These are phyloP conservation scores for Seira musarum DNA, from an alignment of 2,888 invertebrate genomes.

Conservation along the genomic window DNA sequence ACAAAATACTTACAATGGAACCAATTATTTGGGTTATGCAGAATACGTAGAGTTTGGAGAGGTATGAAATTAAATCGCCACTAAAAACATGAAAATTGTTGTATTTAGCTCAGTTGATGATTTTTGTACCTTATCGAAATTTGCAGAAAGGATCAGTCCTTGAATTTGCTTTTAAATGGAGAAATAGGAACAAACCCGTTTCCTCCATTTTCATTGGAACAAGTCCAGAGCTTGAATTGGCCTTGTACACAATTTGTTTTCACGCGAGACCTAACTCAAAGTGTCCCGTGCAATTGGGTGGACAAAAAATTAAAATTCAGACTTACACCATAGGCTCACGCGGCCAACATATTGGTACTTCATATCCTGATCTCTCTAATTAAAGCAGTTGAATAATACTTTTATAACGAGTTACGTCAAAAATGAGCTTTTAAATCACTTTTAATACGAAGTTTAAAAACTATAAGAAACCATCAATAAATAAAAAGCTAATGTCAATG, in stretches of 20 bases:
- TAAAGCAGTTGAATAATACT: no score
- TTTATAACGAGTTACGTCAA: no score
- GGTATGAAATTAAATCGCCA: constrained; percentile 46
- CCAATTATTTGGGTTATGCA: constrained; percentile 86
- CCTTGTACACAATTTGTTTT: constrained; percentile 90
- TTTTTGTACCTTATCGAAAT: constrained; percentile 27
- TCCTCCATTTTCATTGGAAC: constrained; percentile 86
- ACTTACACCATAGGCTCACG: constrained; percentile 83
- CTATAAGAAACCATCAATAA: no score
- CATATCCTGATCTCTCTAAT: constrained; percentile 82
- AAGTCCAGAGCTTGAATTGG: constrained; percentile 92
- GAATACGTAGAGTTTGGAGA: constrained; percentile 77
- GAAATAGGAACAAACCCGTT: constrained; percentile 83
- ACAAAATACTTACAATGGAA: constrained; percentile 75
- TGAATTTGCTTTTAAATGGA: constrained; percentile 81
- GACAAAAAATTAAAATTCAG: constrained; percentile 81
- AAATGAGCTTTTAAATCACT: no score
- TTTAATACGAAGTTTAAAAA: no score
- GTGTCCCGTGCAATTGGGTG: constrained; percentile 83
- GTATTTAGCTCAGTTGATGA: no score
- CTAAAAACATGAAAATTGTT: not conserved
- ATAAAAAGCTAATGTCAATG: no score
- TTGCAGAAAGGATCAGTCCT: constrained; percentile 74
- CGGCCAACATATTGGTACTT: constrained; percentile 86
- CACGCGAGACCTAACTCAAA: constrained; percentile 81